Evolutionary conservation across 2,888 invertebrate genomes (phyloP).

Genomic region (Mellilla xanthometata): DNA sequence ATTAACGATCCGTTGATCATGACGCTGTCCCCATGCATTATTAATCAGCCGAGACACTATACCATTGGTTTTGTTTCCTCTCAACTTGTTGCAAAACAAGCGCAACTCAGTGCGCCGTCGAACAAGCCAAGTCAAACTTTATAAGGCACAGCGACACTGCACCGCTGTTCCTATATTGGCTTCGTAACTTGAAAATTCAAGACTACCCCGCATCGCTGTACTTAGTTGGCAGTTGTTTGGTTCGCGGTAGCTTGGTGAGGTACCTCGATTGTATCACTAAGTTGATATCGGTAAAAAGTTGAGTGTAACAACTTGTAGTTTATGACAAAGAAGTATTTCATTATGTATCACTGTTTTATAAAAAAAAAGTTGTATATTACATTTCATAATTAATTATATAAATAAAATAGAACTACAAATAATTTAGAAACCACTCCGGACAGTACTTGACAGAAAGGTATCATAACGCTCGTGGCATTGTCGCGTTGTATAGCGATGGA

Average conservation of each 20-base stretch:
- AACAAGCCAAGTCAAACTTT: slow-evolving; percentile 55
- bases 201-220: slow-evolving; percentile 39
- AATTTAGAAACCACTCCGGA: no score
- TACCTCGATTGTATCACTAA: no score
- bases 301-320: no score
- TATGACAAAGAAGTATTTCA: no score
- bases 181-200: slow-evolving; percentile 61
- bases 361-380: no score
- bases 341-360: no score
- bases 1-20: background rate
- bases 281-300: no score
- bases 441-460: no score
- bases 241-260: background rate
- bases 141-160: slow-evolving; percentile 55
- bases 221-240: slow-evolving; percentile 5
- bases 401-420: no score
- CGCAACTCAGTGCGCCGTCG: slow-evolving; percentile 39
- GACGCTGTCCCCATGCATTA: slow-evolving; percentile 31
- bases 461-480: no score
- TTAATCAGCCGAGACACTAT: slow-evolving; percentile 43
- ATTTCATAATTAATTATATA: no score
- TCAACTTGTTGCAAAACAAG: slow-evolving; percentile 43
- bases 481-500: no score
- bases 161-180: slow-evolving; percentile 67
- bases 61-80: slow-evolving; percentile 36